Evolutionary conservation across 2,797 vertebrate genomes (phyloP), one percentile per base, ranked within the genome.

Genomic region (Columba guinea): DNA sequence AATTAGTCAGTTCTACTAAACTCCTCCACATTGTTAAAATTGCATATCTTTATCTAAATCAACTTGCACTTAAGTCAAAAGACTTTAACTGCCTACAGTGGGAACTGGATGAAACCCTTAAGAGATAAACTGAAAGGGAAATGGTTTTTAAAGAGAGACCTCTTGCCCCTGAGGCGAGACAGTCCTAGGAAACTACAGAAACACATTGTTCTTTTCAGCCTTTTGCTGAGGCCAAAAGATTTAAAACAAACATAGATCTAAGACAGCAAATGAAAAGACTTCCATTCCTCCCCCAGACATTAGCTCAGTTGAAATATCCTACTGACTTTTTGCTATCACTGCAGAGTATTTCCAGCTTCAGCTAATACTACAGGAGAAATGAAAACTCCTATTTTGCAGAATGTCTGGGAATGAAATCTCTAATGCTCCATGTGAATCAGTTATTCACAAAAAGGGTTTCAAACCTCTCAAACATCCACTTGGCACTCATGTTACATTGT

Each of bases 201-300:
- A 95, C 89, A 96, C 27, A 74, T 73, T 92, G 71, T 76, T 93
- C 81, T 70, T 49, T 87, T 70, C 84, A 93, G 84, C 30, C 51
- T 93, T 73, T 48, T 63, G 53, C 37, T 35, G 59, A 67, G 28
- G 78, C 84, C 79, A 94, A 67, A 79, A 73, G 35, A 83, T 77
- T 93, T 89, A 60, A 92, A 79, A 59, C 75, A 94, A 89, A 85
- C 67, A 83, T 3, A 22, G 21, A 70, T 82, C 56, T 56, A 87
- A 93, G 53, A 49, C 56, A 69, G 62, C 52, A 74, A 79, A 86
- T 32, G 21, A 53, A 85, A 76, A 83, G 60, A 23, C 39, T 92
- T 85, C 39, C 56, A 76, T 64, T 89, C 60, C 60, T 70, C 52
- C 32, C 39, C 65, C 68, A 77, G 87, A 91, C 64, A 28, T 87